Percentiles rank a stretch among this genome's conserved stretches.
Conservation (phyloP, 1,140 invertebrate genomes). For the Drosophila asahinai region DNA sequence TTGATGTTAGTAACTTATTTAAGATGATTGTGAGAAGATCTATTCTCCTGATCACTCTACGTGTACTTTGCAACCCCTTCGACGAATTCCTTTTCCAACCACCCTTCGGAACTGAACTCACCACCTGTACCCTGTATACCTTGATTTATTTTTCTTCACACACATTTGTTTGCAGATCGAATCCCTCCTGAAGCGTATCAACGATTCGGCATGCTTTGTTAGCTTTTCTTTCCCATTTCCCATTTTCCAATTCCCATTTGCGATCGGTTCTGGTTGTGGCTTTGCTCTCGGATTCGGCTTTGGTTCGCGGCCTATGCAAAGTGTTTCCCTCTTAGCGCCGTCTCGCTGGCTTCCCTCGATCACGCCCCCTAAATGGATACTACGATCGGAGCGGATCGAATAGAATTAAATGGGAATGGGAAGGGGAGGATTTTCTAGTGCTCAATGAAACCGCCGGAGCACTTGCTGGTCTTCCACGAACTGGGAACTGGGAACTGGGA, state of each 20-base stretch:
- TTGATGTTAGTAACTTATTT: too few relatives aligned
- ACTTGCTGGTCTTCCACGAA: slow-evolving; percentile 58
- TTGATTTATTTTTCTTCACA: slow-evolving; percentile 15
- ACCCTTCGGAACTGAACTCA: too few relatives aligned
- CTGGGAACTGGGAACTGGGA: neutral
- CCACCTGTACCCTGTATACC: neutral
- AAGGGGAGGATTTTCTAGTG: slow-evolving; percentile 4
- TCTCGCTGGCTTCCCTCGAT: slow-evolving; percentile 28
- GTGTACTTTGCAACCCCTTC: too few relatives aligned
- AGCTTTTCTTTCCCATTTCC: slow-evolving; percentile 17
- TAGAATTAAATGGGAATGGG: slow-evolving; percentile 15
- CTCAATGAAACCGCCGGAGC: slow-evolving; percentile 59
- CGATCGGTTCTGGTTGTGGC: slow-evolving; percentile 33
- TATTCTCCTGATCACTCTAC: too few relatives aligned
- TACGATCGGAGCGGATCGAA: slow-evolving; percentile 24
- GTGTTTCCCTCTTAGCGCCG: slow-evolving; percentile 49
- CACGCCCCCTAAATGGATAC: slow-evolving; percentile 23
- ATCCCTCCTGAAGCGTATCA: slow-evolving; percentile 8
- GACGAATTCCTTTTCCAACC: too few relatives aligned
- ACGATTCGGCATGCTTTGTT: slow-evolving; percentile 44
- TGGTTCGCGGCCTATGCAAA: slow-evolving; percentile 43
- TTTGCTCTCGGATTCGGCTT: neutral
- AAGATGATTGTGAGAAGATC: too few relatives aligned
- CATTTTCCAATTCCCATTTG: neutral
- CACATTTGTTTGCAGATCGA: slow-evolving; percentile 15